Base-by-base conservation (phyloP, 2,888 invertebrate species). In the Scrobipalpa costella region DNA sequence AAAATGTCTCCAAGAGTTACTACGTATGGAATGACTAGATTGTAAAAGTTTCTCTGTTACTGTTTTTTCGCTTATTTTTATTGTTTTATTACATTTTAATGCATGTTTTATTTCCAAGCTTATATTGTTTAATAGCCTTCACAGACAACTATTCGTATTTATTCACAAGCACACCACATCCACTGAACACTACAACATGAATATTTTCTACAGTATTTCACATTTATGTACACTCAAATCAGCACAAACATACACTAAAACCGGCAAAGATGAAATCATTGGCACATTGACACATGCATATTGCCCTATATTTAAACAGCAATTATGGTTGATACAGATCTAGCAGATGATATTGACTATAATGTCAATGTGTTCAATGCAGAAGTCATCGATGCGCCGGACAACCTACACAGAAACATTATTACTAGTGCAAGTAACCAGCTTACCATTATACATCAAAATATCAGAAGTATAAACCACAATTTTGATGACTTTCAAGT, bases 301-400 rank as follows among this genome's bases (percentile, higher is more conserved):
- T 2, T 2, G 38, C 11, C 2, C 5, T 9, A 38, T 38, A 7
- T 9, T 11, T 38, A 38, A 38, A 38, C 38, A 38, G 11, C n/a
- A 38, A 38, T 9, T 38, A 38, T 38, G 38, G 38, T 38, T 38
- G 38, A 40, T 7, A 40, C 3, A 13, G 40, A 40, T 9, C 40
- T 9, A 40, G 40, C 2, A 13, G n/a, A 13, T 40, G 40, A 40
- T n/a, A 40, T 40, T 40, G 40, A 40, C 40, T n/a, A 9, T 3
- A 40, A 40, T 40, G 40, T 40, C 40, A 40, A 40, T 40, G 40
- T 40, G 11, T 40, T n/a, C 40, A 40, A 40, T 40, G 40, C 40
- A 13, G 40, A 13, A 13, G 1, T 40, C 3, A 13, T 40, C 13
- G 40, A 40, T 1, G 13, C 40, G 40, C 40, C 40, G 40, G 40